These are phyloP conservation scores for Lynx canadensis DNA, from an alignment of 2,113 vertebrate species.

Conservation along the genomic window DNA sequence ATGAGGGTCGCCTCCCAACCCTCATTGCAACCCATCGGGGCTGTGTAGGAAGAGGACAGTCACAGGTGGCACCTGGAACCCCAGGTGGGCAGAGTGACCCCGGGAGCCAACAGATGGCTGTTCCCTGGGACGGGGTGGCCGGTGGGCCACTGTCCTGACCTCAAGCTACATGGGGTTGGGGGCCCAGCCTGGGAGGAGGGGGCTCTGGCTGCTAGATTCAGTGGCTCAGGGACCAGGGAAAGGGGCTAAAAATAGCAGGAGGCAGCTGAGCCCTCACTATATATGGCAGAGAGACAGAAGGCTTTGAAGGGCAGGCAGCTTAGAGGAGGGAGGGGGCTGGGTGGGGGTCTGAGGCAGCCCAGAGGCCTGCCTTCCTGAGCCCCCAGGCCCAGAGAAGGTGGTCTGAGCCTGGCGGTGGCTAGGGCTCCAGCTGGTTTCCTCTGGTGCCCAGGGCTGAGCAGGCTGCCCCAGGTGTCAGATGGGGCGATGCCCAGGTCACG, in stretches of 20 bases:
- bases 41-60: background rate
- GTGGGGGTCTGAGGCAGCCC: conserved; percentile 81
- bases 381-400: conserved; percentile 13
- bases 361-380: conserved; percentile 10
- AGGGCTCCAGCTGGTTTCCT: background rate
- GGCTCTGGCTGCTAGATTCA: conserved; percentile 83
- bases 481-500: background rate
- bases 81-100: background rate
- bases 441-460: background rate
- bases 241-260: conserved; percentile 91
- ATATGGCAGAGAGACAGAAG: conserved; percentile 88
- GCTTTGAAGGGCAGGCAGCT: conserved; percentile 79
- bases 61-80: background rate
- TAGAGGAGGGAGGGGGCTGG: conserved; percentile 78
- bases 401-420: background rate
- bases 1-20: background rate
- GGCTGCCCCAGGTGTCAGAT: background rate
- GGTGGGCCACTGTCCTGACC: conserved; percentile 46
- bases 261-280: conserved; percentile 86
- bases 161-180: conserved; percentile 79
- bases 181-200: conserved; percentile 87
- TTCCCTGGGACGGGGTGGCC: conserved; percentile 82
- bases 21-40: too few relatives aligned
- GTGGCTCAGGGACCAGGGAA: conserved; percentile 84
- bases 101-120: conserved; percentile 74